phyloP scores from a whole-genome alignment of 2,113 vertebrate species.

The Coryphaenoides rupestris region DNA sequence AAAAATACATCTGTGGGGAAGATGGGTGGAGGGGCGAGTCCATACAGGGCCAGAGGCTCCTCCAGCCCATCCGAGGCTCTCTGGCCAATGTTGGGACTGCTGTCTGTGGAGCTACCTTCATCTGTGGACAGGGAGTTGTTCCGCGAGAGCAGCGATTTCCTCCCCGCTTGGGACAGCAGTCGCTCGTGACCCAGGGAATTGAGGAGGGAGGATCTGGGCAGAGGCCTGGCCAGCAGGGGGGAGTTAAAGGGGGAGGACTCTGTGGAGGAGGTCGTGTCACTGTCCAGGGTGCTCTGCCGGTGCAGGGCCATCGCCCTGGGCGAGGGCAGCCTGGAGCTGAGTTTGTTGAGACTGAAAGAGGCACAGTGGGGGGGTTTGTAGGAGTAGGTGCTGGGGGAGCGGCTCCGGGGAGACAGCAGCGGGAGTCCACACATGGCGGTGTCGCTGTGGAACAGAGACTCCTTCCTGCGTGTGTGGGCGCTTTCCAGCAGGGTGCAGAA shows the following conservation, averaged over 20 bases:
- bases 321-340: conserved; percentile 36
- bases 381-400: conserved; percentile 51
- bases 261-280: conserved; percentile 66
- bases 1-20: conserved; percentile 46
- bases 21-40: conserved; percentile 43
- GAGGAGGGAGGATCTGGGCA: conserved; percentile 45
- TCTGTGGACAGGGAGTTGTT: conserved; percentile 76
- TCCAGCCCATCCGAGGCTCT: conserved; percentile 65
- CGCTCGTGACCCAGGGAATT: conserved; percentile 68
- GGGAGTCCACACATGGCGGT: conserved; percentile 23
- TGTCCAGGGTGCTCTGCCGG: conserved; percentile 63
- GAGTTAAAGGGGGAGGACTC: conserved; percentile 74
- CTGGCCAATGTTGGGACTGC: conserved; percentile 71
- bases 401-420: conserved; percentile 51
- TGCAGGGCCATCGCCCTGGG: conserved; percentile 34
- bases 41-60: conserved; percentile 29
- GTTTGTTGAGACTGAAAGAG: conserved; percentile 51
- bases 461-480: conserved; percentile 77
- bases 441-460: conserved; percentile 76
- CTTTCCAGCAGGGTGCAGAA: conserved; percentile 78
- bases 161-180: conserved; percentile 49
- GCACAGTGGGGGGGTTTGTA: conserved; percentile 33
- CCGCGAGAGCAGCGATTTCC: conserved; percentile 46
- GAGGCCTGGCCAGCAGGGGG: conserved; percentile 55
- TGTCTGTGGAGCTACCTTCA: conserved; percentile 78